These are phyloP conservation scores for Acrobeloides nanus DNA, from an alignment of 2,888 invertebrate genomes.

Conservation along the genomic window DNA sequence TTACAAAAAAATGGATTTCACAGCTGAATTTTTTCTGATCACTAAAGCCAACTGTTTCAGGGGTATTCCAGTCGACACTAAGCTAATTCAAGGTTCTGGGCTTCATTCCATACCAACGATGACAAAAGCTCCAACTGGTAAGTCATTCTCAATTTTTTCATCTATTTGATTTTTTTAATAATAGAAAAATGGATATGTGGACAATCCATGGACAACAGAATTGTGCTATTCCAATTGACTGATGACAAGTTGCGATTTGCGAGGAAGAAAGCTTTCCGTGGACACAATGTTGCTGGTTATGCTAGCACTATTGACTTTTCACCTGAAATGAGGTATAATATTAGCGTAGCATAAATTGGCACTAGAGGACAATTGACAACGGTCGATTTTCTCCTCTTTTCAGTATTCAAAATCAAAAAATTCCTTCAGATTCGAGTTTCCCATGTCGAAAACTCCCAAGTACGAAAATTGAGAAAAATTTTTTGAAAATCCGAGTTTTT, in stretches of 20 bases:
- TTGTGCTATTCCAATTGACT: slow-evolving; percentile 90
- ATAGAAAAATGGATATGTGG: slow-evolving; percentile 96
- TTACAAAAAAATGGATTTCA: no score
- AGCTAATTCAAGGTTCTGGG: slow-evolving; percentile 96
- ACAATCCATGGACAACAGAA: slow-evolving; percentile 98
- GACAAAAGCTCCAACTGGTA: slow-evolving; percentile 79
- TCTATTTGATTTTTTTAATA: slow-evolving; percentile 23
- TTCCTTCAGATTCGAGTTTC: no score
- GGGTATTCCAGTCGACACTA: slow-evolving; percentile 81
- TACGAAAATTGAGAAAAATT: no score
- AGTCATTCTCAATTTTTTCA: slow-evolving; percentile 19
- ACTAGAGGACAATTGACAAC: no score
- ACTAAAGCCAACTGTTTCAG: slow-evolving; percentile 33
- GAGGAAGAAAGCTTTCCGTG: slow-evolving; percentile 87
- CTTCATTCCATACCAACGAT: slow-evolving; percentile 99
- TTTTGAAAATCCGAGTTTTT: no score
- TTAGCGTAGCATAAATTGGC: not conserved
- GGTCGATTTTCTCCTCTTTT: no score
- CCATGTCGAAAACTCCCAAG: no score
- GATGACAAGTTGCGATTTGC: slow-evolving; percentile 90
- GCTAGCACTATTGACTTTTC: slow-evolving; percentile 94
- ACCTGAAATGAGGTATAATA: slow-evolving; percentile 82
- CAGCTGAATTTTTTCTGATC: no score
- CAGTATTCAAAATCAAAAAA: no score
- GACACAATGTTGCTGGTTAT: slow-evolving; percentile 99